Evolutionary conservation across 2,113 vertebrate genomes (phyloP), one percentile per base, ranked within the genome.

Genomic region (Suricata suricatta): DNA sequence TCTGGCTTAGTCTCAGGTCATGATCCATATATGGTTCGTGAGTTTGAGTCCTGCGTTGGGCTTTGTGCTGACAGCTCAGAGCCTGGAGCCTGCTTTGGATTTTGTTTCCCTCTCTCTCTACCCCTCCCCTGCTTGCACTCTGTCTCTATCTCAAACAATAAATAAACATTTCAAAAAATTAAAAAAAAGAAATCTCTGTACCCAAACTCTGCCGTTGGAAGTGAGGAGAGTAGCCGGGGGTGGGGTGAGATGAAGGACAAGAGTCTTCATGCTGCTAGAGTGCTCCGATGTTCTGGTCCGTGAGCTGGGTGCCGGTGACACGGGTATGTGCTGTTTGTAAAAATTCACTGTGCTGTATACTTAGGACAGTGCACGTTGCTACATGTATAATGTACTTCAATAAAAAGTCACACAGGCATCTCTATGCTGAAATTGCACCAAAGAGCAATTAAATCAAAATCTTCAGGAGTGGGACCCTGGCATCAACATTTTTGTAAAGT

Each of bases 391-490:
- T 88, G 66, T 52, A 84, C 71, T 44, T 80, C 93, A 93, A 29
- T 89, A 90, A 97, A 95, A 96, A 50, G 15, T 72, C 44, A 72
- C 92, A 74, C 91, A 54, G 25, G 44, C 77, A 95, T n/a, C 66
- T 33, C 77, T 81, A 5, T 35, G 88, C 77, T 90, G 76, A 91
- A 90, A 52, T 77, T 84, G 71, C 81, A 72, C 81, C 64, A 64
- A 68, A 86, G 54, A 71, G 63, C 71, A 90, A 94, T 97, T 97
- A 97, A 96, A 71, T 71, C 23, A 85, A 95, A 93, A 88, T 82
- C 93, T 79, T 71, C 27, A 69, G 21, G 71, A 66, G 86, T 25
- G 50, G 87, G 66, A 85, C 21, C 76, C 52, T 92, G 47, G 47
- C 35, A 21, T 47, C 69, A 31, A 88, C 57, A 31, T 71, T 66